Conservation (phyloP, 1,140 invertebrate species). For the Pogonomyrmex barbatus region DNA sequence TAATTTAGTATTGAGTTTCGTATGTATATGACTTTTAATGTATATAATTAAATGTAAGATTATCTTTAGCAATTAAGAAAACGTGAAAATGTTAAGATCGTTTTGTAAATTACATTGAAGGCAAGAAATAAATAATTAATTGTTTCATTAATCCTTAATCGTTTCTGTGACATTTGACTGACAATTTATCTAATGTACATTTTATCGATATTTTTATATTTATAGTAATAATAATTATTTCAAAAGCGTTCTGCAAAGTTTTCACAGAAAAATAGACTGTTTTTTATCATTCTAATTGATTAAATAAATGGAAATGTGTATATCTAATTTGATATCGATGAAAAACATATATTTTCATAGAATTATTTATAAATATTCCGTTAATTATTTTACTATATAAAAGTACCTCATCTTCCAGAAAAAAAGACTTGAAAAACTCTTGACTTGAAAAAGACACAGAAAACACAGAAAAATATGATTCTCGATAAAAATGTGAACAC, state of each 20-base stretch:
- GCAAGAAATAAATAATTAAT: slow-evolving; percentile 29
- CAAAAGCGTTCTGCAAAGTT: neutral
- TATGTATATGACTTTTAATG: neutral
- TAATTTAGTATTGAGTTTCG: neutral
- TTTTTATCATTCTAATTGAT: neutral
- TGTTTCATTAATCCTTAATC: neutral
- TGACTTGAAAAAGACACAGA: too few relatives aligned
- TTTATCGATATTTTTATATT: neutral
- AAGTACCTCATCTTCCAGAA: neutral
- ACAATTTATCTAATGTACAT: neutral
- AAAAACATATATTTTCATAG: slow-evolving; percentile 18
- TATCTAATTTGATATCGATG: neutral
- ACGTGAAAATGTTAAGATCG: neutral
- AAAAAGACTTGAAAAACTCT: neutral
- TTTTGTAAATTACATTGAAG: neutral
- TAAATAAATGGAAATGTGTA: neutral
- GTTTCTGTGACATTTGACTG: neutral
- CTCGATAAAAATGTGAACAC: neutral
- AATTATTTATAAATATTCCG: neutral
- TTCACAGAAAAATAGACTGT: neutral
- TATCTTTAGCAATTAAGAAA: neutral
- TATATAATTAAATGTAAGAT: neutral
- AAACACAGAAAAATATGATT: neutral
- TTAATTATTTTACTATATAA: neutral
- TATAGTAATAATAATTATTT: neutral